Evolutionary conservation across 2,888 invertebrate species (phyloP).

Genomic region (Drymonia ruficornis): DNA sequence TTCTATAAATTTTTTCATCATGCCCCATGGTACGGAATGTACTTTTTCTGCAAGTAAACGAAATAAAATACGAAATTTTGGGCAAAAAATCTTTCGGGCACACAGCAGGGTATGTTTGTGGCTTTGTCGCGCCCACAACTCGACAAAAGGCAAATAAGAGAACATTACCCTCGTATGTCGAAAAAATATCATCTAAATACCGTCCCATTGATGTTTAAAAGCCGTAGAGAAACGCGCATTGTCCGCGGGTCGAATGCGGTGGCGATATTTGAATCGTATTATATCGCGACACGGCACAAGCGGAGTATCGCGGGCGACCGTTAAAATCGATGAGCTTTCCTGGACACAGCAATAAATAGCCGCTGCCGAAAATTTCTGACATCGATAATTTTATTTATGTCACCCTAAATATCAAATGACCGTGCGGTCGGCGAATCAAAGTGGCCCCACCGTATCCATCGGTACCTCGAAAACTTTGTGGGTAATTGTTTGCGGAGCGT

Average conservation of each 20-base stretch:
- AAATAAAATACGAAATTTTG: constrained; percentile 79
- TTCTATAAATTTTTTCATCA: constrained; percentile 70
- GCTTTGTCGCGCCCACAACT: constrained; percentile 83
- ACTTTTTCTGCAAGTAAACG: constrained; percentile 67
- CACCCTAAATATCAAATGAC: constrained; percentile 49
- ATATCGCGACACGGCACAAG: constrained; percentile 51
- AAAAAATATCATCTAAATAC: constrained; percentile 82
- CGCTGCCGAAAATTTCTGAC: constrained; percentile 42
- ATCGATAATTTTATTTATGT: constrained; percentile 64
- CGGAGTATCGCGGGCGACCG: constrained; percentile 37
- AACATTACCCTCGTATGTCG: constrained; percentile 65
- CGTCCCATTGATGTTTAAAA: constrained; percentile 82
- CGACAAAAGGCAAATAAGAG: constrained; percentile 83
- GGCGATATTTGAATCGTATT: constrained; percentile 82
- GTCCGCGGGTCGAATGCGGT: constrained; percentile 75
- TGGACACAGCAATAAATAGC: constrained; percentile 39
- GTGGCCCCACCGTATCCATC: constrained; percentile 40
- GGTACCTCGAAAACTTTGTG: constrained; percentile 37
- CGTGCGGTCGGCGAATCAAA: constrained; percentile 53
- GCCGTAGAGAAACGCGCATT: constrained; percentile 77
- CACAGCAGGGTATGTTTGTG: constrained; percentile 82
- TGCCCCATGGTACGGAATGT: constrained; percentile 41
- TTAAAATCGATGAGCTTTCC: constrained; percentile 47
- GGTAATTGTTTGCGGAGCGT: constrained; percentile 51
- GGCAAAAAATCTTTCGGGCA: constrained; percentile 73